Conservation (phyloP, 2,797 vertebrate species). For the Aldrovandia affinis region DNA sequence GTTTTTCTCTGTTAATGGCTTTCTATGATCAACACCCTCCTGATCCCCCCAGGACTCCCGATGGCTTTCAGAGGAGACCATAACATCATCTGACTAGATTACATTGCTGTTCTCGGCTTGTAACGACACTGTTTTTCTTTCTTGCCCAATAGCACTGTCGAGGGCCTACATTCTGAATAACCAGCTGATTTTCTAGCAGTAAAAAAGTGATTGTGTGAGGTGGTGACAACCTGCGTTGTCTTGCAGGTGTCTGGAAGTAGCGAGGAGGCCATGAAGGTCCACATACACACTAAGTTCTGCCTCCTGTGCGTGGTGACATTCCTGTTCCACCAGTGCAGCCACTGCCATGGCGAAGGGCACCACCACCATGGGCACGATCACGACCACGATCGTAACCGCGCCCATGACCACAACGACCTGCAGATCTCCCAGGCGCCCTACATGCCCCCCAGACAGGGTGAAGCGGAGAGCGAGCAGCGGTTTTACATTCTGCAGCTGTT, state of each 20-base stretch:
- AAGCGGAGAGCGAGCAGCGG: slow-evolving; percentile 83
- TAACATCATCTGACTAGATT: slow-evolving; percentile 70
- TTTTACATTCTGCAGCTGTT: slow-evolving; percentile 95
- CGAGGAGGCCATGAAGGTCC: slow-evolving; percentile 89
- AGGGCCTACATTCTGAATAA: neutral
- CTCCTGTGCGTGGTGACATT: slow-evolving; percentile 96
- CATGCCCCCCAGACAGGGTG: slow-evolving; percentile 60
- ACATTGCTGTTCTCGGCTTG: slow-evolving; percentile 56
- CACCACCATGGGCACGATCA: slow-evolving; percentile 64
- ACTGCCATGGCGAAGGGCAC: slow-evolving; percentile 82
- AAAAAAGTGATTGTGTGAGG: neutral
- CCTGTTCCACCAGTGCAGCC: slow-evolving; percentile 90
- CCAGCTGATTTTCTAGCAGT: neutral
- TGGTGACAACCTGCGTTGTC: slow-evolving; percentile 27
- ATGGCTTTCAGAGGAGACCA: slow-evolving; percentile 52
- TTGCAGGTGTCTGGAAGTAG: slow-evolving; percentile 75
- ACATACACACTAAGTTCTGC: slow-evolving; percentile 93
- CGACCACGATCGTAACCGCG: slow-evolving; percentile 49
- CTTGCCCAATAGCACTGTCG: neutral
- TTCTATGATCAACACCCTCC: neutral
- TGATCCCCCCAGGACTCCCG: slow-evolving; percentile 46
- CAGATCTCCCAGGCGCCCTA: slow-evolving; percentile 84
- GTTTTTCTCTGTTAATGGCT: neutral
- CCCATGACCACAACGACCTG: slow-evolving; percentile 75
- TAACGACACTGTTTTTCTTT: slow-evolving; percentile 29